These are phyloP conservation scores for Ascidia mentula DNA, from an alignment of 23 tunicate species.

Conservation along the genomic window DNA sequence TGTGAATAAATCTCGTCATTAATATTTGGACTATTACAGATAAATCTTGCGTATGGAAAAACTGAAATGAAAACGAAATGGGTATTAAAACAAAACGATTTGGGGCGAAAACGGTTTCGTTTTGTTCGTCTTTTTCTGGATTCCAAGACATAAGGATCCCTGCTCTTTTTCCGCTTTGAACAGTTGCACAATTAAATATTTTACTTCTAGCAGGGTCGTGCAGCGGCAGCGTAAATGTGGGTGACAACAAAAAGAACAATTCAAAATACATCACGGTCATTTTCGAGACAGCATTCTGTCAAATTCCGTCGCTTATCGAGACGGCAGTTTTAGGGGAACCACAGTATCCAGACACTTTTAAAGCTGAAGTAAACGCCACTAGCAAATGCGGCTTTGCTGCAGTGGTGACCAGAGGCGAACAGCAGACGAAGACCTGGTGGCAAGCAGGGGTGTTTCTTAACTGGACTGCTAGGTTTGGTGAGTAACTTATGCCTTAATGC, in stretches of 20 bases:
- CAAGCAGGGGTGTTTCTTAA: neutral
- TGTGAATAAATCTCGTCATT: too few relatives aligned
- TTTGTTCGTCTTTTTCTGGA: too few relatives aligned
- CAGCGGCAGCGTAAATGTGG: neutral
- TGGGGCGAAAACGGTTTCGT: too few relatives aligned
- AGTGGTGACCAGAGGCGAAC: neutral
- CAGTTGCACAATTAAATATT: too few relatives aligned
- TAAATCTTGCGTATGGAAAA: too few relatives aligned
- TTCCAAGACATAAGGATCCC: too few relatives aligned
- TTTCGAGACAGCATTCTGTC: neutral
- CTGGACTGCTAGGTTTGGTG: neutral
- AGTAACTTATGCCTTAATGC: too few relatives aligned
- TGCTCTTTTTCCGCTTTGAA: neutral
- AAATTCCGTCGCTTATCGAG: neutral
- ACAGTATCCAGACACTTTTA: neutral
- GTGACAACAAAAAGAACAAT: neutral
- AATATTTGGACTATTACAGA: too few relatives aligned
- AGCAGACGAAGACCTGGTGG: neutral
- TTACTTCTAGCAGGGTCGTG: neutral
- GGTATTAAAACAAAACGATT: too few relatives aligned
- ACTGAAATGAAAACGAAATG: too few relatives aligned
- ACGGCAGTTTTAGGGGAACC: neutral
- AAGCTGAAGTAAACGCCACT: neutral
- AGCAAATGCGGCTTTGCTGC: neutral
- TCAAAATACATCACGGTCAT: neutral